A percentile compares a stretch with the other conserved stretches of the same genome.
Evolutionary conservation across 2,797 vertebrate species (phyloP).

Genomic region (Notoglanidium macrostoma): DNA sequence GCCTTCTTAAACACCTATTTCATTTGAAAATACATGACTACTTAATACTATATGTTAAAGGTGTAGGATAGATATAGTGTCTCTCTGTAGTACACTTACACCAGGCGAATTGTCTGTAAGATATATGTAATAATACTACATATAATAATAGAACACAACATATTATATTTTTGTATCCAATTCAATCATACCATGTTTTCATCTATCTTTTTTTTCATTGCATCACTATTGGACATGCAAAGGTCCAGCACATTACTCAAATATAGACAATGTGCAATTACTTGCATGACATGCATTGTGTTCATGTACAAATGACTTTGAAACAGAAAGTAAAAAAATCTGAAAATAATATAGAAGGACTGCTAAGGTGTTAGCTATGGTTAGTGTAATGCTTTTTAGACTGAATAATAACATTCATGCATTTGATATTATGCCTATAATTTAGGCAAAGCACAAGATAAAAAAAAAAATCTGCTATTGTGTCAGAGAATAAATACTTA

Average conservation of each 20-base stretch:
- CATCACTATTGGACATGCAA: background rate
- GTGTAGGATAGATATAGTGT: background rate
- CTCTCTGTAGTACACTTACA: background rate
- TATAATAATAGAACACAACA: background rate
- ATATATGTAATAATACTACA: background rate
- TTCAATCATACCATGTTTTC: no score
- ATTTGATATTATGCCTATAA: background rate
- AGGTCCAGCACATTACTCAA: background rate
- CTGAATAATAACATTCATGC: background rate
- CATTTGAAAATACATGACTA: background rate
- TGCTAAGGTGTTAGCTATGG: background rate
- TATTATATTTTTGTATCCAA: no score
- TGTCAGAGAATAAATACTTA: background rate
- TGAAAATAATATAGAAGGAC: background rate
- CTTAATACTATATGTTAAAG: background rate
- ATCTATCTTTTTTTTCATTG: background rate
- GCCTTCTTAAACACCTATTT: background rate
- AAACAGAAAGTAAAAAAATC: background rate
- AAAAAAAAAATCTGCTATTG: background rate
- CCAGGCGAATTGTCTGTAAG: background rate
- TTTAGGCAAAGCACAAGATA: background rate
- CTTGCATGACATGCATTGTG: background rate
- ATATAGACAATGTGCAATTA: background rate
- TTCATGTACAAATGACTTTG: background rate
- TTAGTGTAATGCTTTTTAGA: background rate